Base-by-base conservation (phyloP, 2,888 invertebrate species). In the Catotricha subobsoleta region DNA sequence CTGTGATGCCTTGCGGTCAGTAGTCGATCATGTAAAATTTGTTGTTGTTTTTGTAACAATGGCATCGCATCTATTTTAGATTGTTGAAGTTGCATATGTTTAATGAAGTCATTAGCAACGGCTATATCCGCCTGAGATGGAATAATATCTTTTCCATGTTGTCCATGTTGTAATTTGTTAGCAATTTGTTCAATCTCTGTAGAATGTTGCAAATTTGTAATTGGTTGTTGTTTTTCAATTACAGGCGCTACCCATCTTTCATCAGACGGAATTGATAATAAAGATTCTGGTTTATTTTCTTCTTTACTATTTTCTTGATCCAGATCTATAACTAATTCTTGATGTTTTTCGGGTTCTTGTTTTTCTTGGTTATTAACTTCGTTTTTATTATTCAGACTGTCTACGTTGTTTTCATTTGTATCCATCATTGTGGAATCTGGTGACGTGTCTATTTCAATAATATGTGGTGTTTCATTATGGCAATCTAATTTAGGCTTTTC, bases 221-320 rank as follows among this genome's bases (percentile, higher is more conserved):
- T n/a, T 16, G 12, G 10, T n/a, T 9, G 5, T 29, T 20, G 28
- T 16, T 25, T 27, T 27, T 30, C n/a, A n/a, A n/a, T n/a, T n/a
- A n/a, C n/a, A 2, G 74, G 73, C 15, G 74, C 73, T 12, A 74
- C 71, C 74, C 74, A 75, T 44, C 72, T 58, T 51, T 74, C 74
- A 48, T 73, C 72, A 3, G 68, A 66, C 48, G 67, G 64, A 7
- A 61, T 60, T 16, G 60, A 58, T 16, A 53, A 50, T n/a, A 49
- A 46, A 43, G 56, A 55, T 45, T 66, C 64, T 21, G 65, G 51
- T 40, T 65, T 44, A 27, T 33, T 37, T 38, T 42, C 36, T 31
- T 33, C 28, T 21, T 40, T 30, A 15, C 23, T 33, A 12, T 44
- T 40, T 6, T 42, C 40, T 12, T 42, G 31, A 12, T 31, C 40